These are phyloP conservation scores for Smutsia gigantea DNA, from an alignment of 2,797 vertebrate species.

Conservation along the genomic window DNA sequence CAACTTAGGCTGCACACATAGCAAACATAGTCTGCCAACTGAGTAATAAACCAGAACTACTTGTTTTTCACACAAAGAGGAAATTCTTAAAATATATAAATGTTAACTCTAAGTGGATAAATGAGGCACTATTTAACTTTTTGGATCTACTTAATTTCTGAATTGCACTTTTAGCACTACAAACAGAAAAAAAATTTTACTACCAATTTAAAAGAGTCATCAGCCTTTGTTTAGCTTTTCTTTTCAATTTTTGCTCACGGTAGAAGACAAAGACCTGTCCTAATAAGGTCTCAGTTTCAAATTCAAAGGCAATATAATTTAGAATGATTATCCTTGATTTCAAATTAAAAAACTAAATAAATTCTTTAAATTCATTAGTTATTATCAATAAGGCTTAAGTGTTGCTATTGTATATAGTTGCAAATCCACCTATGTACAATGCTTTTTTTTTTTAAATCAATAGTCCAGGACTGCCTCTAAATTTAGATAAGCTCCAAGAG, in stretches of 20 bases:
- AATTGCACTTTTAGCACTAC: conserved; percentile 38
- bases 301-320: conserved; percentile 49
- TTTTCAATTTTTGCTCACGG: conserved; percentile 45
- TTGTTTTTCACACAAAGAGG: conserved; percentile 64
- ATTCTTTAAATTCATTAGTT: conserved; percentile 51
- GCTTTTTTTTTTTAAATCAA: conserved; percentile 1
- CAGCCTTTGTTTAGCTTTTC: conserved; percentile 31
- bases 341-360: conserved; percentile 56
- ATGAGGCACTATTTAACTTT: conserved; percentile 13
- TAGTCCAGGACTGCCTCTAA: not conserved
- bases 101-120: conserved; percentile 47
- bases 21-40: conserved; percentile 55
- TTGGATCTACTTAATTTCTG: conserved; percentile 1
- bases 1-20: conserved; percentile 45
- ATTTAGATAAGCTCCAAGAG: conserved; percentile 54
- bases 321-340: conserved; percentile 37
- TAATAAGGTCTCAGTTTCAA: conserved; percentile 56
- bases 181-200: not conserved
- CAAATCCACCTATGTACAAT: conserved; percentile 24
- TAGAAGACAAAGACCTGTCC: conserved; percentile 46
- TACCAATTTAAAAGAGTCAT: conserved; percentile 58
- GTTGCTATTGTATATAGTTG: conserved; percentile 25
- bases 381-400: conserved; percentile 41
- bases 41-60: conserved; percentile 64
- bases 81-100: conserved; percentile 49